phyloP scores from a whole-genome alignment of 2,113 vertebrate genomes.

The Argyrosomus japonicus region DNA sequence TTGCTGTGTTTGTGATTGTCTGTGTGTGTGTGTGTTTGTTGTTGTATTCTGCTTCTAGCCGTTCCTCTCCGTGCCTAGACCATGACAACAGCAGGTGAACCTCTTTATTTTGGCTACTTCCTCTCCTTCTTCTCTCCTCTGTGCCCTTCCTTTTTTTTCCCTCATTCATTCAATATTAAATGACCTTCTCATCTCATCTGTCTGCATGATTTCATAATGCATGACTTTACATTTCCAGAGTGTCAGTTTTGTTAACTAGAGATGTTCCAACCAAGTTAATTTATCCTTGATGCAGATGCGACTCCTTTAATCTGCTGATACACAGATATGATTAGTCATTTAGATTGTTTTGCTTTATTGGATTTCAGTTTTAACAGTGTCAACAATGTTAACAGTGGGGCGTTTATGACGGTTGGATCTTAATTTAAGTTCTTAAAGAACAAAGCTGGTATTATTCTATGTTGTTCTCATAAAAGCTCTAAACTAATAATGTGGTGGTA shows the following conservation, averaged over 20 bases:
- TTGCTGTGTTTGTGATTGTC: slow-evolving; percentile 61
- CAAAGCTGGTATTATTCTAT: background rate
- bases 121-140: slow-evolving; percentile 24
- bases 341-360: background rate
- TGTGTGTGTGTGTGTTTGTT: slow-evolving; percentile 82
- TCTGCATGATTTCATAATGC: slow-evolving; percentile 55
- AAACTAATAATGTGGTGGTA: too few relatives aligned
- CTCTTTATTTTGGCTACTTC: slow-evolving; percentile 74
- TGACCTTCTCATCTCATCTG: background rate
- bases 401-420: background rate
- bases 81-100: slow-evolving; percentile 99
- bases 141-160: slow-evolving; percentile 29
- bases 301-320: slow-evolving; percentile 5
- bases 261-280: slow-evolving; percentile 2
- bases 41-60: slow-evolving; percentile 94
- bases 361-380: background rate
- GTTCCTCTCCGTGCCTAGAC: slow-evolving; percentile 95
- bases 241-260: background rate
- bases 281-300: slow-evolving; percentile 18
- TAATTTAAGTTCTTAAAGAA: background rate
- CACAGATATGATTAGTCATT: background rate
- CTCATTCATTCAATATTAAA: slow-evolving; percentile 5
- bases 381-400: too few relatives aligned
- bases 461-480: background rate
- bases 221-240: slow-evolving; percentile 35